These are phyloP conservation scores for Ypsolopha sequella DNA, from an alignment of 2,888 invertebrate species.

Conservation along the genomic window DNA sequence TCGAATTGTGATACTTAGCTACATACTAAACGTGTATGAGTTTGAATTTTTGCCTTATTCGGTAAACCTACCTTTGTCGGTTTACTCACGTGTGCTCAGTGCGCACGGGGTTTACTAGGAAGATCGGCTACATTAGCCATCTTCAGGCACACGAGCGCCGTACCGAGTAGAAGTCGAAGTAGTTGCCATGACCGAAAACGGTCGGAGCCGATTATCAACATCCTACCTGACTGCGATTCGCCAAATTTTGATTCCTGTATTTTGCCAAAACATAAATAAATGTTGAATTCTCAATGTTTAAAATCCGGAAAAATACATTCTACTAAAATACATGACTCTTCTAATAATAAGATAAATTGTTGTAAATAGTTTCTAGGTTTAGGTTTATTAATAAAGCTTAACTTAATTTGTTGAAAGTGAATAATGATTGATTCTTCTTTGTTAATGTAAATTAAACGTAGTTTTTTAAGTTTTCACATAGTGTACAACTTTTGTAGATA, in stretches of 20 bases:
- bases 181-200: too few relatives aligned
- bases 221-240: not conserved
- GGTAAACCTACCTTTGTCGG: not conserved
- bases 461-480: conserved; percentile 58
- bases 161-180: too few relatives aligned
- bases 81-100: too few relatives aligned
- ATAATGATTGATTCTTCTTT: conserved; percentile 51
- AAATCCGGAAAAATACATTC: not conserved
- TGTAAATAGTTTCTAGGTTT: conserved; percentile 56
- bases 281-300: not conserved
- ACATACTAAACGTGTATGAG: too few relatives aligned
- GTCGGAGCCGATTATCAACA: too few relatives aligned
- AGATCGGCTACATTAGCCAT: too few relatives aligned
- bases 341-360: not conserved
- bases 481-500: conserved; percentile 72
- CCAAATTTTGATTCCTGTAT: not conserved
- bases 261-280: not conserved
- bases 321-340: conserved; percentile 38
- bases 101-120: too few relatives aligned
- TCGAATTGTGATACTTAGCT: too few relatives aligned
- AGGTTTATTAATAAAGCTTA: conserved; percentile 46
- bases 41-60: not conserved
- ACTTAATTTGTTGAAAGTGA: conserved; percentile 68
- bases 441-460: conserved; percentile 64
- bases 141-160: too few relatives aligned